Conservation (phyloP, 2,888 invertebrate species). For the Trichogramma dendrolimi region DNA sequence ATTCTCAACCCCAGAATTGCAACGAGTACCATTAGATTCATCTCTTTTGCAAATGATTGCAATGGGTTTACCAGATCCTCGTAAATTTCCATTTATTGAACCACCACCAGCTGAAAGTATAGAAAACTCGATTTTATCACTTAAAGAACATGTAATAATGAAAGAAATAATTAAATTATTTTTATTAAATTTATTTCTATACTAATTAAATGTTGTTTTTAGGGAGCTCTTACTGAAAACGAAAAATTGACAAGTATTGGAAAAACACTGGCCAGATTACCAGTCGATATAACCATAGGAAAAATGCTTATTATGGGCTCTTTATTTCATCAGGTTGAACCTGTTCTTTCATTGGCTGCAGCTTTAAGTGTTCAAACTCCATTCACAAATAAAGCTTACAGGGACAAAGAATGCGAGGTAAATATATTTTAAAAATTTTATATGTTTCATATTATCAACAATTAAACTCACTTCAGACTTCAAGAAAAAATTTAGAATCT, state of each 20-base stretch:
- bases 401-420: slow-evolving; percentile 79
- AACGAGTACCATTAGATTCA: slow-evolving; percentile 89
- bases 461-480: slow-evolving; percentile 54
- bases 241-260: slow-evolving; percentile 84
- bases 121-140: slow-evolving; percentile 78
- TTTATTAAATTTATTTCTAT: slow-evolving; percentile 12
- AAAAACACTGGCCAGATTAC: slow-evolving; percentile 78
- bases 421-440: slow-evolving; percentile 24
- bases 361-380: slow-evolving; percentile 91
- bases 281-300: slow-evolving; percentile 91
- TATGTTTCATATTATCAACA: not conserved
- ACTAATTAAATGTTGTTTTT: slow-evolving; percentile 30
- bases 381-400: slow-evolving; percentile 82
- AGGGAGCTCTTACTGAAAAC: slow-evolving; percentile 76
- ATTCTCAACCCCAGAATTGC: slow-evolving; percentile 89
- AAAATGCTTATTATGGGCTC: slow-evolving; percentile 93
- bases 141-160: slow-evolving; percentile 75
- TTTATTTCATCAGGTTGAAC: slow-evolving; percentile 81
- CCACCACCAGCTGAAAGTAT: slow-evolving; percentile 80
- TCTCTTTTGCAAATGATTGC: slow-evolving; percentile 88
- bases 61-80: slow-evolving; percentile 85
- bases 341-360: slow-evolving; percentile 84
- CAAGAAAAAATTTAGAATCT: slow-evolving; percentile 77
- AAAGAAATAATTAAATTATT: slow-evolving; percentile 5
- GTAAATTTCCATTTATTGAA: slow-evolving; percentile 92